phyloP scores from a whole-genome alignment of 2,888 invertebrate species.

The Yponomeuta cagnagella region DNA sequence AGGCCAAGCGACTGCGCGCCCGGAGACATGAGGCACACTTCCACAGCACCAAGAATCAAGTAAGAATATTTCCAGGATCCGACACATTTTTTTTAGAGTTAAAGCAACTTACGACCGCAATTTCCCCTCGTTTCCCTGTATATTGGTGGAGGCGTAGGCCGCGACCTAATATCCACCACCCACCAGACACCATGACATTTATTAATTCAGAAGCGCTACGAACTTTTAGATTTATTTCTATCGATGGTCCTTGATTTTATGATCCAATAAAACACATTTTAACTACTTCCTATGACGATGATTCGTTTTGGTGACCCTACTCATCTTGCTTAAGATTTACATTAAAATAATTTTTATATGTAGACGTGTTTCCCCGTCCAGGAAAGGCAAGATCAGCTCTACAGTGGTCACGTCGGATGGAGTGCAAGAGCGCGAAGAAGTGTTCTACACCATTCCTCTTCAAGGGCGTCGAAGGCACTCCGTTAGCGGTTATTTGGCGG shows the following conservation, averaged over 20 bases:
- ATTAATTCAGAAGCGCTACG: too few relatives aligned
- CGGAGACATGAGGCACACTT: constrained; percentile 63
- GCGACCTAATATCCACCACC: too few relatives aligned
- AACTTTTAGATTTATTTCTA: not conserved
- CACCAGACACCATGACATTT: too few relatives aligned
- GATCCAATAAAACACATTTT: not conserved
- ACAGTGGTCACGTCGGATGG: constrained; percentile 55
- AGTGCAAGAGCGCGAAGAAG: constrained; percentile 73
- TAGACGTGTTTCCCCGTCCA: constrained; percentile 23
- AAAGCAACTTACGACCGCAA: too few relatives aligned
- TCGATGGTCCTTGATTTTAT: not conserved
- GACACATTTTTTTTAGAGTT: not conserved
- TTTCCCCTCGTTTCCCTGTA: too few relatives aligned
- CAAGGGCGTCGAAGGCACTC: constrained; percentile 78
- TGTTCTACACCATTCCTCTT: constrained; percentile 75
- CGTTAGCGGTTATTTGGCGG: constrained; percentile 78
- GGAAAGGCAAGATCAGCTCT: constrained; percentile 63
- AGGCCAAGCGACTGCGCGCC: constrained; percentile 81
- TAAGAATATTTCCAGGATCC: constrained; percentile 30
- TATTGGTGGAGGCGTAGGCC: too few relatives aligned
- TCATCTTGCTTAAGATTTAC: not conserved
- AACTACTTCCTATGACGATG: not conserved
- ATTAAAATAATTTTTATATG: not conserved
- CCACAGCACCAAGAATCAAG: constrained; percentile 65
- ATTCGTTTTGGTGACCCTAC: not conserved